A percentile compares a stretch with the other conserved stretches of the same genome.
These are phyloP conservation scores for Ursus arctos DNA, from an alignment of 2,113 vertebrate genomes.

Conservation along the genomic window DNA sequence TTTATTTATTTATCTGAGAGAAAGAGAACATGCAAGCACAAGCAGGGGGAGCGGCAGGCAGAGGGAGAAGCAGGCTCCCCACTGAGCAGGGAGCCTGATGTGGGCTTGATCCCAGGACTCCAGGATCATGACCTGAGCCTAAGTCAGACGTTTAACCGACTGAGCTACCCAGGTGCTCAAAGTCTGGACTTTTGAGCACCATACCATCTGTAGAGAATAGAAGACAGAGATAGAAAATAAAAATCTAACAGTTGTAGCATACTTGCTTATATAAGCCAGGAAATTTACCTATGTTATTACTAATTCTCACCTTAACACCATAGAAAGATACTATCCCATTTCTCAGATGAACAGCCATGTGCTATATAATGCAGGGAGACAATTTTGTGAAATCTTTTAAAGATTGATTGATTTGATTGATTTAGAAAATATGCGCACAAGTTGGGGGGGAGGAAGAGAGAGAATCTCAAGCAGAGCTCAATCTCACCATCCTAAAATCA, in stretches of 20 bases:
- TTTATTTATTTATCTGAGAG: too few relatives aligned
- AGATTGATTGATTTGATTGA: neutral
- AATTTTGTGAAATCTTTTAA: neutral
- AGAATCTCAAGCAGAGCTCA: neutral
- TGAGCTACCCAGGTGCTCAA: neutral
- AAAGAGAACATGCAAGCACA: too few relatives aligned
- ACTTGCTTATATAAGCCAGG: neutral
- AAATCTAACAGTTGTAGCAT: neutral
- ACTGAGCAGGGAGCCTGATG: too few relatives aligned
- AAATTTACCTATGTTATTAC: neutral
- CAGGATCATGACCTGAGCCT: too few relatives aligned
- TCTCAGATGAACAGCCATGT: neutral
- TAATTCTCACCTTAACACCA: neutral
- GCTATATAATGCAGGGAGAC: neutral
- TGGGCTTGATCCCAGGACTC: too few relatives aligned
- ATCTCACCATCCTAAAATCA: neutral
- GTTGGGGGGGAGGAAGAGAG: neutral
- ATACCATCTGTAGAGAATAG: neutral
- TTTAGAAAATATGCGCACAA: too few relatives aligned
- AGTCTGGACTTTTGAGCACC: conserved; percentile 9
- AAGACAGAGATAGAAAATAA: neutral
- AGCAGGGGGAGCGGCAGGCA: too few relatives aligned
- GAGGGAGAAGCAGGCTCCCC: too few relatives aligned
- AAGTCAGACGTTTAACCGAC: too few relatives aligned
- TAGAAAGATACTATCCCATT: neutral